Conservation (phyloP, 1,140 invertebrate species). For the Drosophila varians region DNA sequence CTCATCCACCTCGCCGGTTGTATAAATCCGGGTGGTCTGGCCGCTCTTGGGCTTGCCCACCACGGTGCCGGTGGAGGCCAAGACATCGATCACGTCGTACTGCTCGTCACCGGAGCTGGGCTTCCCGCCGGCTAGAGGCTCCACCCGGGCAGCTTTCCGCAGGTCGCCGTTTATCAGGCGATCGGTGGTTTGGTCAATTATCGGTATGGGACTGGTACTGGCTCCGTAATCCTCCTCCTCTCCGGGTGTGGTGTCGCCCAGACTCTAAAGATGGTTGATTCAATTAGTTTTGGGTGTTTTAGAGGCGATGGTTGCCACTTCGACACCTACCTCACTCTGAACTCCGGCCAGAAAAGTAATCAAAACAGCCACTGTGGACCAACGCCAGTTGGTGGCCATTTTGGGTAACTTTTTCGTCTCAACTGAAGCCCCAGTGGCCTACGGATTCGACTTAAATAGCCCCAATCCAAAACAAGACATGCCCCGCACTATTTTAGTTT, state of each 20-base stretch:
- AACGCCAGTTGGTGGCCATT: constrained; percentile 49
- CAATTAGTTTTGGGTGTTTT: too few species aligned
- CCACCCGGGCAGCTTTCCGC: constrained; percentile 27
- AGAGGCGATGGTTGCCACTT: neutral
- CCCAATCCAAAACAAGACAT: constrained; percentile 3
- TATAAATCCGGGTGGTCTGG: constrained; percentile 70
- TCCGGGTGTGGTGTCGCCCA: constrained; percentile 15
- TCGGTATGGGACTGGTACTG: constrained; percentile 5
- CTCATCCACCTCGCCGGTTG: constrained; percentile 70
- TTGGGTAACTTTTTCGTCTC: constrained; percentile 27
- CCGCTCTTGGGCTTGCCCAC: constrained; percentile 53
- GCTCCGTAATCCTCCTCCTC: constrained; percentile 1
- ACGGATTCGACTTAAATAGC: constrained; percentile 66
- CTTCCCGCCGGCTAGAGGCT: constrained; percentile 2
- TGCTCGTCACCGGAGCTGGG: neutral
- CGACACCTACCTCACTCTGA: constrained; percentile 25
- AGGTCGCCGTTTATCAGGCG: constrained; percentile 32
- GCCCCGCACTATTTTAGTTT: neutral
- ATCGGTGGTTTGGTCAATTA: constrained; percentile 20
- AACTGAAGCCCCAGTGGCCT: constrained; percentile 56
- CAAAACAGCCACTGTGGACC: constrained; percentile 42
- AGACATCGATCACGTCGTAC: constrained; percentile 65
- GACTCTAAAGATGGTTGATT: neutral
- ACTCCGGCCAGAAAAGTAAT: constrained; percentile 17
- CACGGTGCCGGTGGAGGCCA: constrained; percentile 31